A percentile compares a stretch with the other conserved stretches of the same genome.
Conservation (phyloP, 2,888 invertebrate genomes). For the Tineola bisselliella region DNA sequence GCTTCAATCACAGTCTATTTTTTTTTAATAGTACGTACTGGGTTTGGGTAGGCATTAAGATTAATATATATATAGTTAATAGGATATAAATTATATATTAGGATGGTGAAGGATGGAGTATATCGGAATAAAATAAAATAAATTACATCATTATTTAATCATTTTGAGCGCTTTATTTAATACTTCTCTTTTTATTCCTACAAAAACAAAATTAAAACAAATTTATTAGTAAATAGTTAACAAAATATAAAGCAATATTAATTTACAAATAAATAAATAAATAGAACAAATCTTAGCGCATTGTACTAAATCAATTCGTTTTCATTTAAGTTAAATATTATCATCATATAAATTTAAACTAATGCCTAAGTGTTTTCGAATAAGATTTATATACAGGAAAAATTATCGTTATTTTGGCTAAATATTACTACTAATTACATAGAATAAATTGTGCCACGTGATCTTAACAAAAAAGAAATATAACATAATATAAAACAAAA, state of each 20-base stretch:
- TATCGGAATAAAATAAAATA: background rate
- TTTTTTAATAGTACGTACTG: too few relatives aligned
- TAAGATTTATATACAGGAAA: constrained; percentile 45
- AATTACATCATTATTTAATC: constrained; percentile 7
- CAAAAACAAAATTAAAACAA: constrained; percentile 15
- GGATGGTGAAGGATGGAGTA: too few relatives aligned
- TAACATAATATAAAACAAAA: constrained; percentile 19
- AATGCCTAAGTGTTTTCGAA: constrained; percentile 34
- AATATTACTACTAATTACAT: constrained; percentile 60
- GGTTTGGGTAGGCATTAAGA: too few relatives aligned
- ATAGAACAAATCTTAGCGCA: constrained; percentile 43
- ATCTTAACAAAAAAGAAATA: constrained; percentile 24
- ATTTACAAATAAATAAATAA: constrained; percentile 5
- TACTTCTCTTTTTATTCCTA: constrained; percentile 12
- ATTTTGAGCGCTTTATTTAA: constrained; percentile 12
- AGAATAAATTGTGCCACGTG: constrained; percentile 58
- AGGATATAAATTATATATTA: too few relatives aligned
- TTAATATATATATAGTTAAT: too few relatives aligned
- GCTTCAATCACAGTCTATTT: too few relatives aligned
- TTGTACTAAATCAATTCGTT: constrained; percentile 46
- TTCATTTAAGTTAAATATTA: constrained; percentile 29
- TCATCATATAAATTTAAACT: constrained; percentile 24
- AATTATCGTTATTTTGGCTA: constrained; percentile 58
- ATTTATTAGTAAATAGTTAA: background rate
- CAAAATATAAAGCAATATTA: constrained; percentile 11